phyloP scores from a whole-genome alignment of 1,140 invertebrate species.

The Meloidogyne chitwoodi region DNA sequence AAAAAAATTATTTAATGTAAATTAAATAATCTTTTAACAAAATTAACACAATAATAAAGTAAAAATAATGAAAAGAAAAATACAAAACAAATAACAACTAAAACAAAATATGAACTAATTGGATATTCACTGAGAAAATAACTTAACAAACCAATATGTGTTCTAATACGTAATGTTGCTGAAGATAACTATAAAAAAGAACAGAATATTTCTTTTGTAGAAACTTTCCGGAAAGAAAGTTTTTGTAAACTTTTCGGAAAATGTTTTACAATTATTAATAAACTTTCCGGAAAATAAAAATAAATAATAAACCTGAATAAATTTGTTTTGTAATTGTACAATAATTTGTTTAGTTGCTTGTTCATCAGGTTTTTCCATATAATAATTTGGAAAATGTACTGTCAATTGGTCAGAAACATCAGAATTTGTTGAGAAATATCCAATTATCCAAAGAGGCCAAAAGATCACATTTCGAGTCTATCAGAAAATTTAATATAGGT shows the following conservation, averaged over 20 bases:
- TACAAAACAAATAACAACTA: constrained; percentile 9
- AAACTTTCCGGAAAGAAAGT: background rate
- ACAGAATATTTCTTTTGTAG: too few species aligned
- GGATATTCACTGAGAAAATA: constrained; percentile 24
- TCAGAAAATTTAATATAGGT: too few species aligned
- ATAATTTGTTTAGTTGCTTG: constrained; percentile 12
- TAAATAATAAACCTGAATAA: constrained; percentile 27
- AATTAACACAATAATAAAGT: constrained; percentile 3
- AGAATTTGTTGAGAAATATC: constrained; percentile 23
- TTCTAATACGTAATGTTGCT: constrained; percentile 7
- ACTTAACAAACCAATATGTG: constrained; percentile 9
- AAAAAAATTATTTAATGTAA: background rate
- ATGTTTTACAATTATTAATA: background rate
- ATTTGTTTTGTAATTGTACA: constrained; percentile 33
- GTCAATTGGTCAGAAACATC: constrained; percentile 10
- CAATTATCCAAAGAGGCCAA: constrained; percentile 37
- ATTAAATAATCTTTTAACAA: background rate
- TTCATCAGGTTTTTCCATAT: constrained; percentile 18
- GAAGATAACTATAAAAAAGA: constrained; percentile 17
- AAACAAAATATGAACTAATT: constrained; percentile 13
- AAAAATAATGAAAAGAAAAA: constrained; percentile 17
- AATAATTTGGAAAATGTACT: constrained; percentile 30
- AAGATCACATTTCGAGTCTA: constrained; percentile 34
- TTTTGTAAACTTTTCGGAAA: background rate
- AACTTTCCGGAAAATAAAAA: too few species aligned